Evolutionary conservation across 1,140 invertebrate species (phyloP), one percentile per base, ranked within the genome.

Genomic region (Microvelia longipes): DNA sequence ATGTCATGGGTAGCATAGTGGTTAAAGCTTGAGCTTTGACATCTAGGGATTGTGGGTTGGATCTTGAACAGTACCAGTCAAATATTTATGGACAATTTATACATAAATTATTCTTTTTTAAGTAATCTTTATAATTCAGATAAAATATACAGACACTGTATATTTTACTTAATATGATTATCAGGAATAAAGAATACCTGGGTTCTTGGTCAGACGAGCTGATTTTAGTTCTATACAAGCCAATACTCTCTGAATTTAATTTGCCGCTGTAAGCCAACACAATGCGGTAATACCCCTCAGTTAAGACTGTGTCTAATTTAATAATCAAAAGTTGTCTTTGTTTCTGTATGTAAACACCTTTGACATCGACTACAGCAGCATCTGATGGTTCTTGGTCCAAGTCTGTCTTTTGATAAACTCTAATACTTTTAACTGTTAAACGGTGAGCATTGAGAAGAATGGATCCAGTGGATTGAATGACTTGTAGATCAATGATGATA

Each of bases 401-500:
- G 63, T 24, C 26, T 65, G 25, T 24, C 25, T 19, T 64, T 13
- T 25, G 15, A 1, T 2, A 64, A 11, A 70, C 35, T 66, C 27
- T 70, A 30, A 60, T 66, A 1, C 5, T 1, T n/a, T 29, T 28
- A n/a, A 70, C 62, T 2, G 1, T 66, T 1, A 70, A 30, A 11
- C 66, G 26, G 24, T n/a, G 28, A 25, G 24, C 15, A 35, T 70
- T 60, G 5, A 70, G n/a, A 2, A 70, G 14, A 27, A 70, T 30
- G 19, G 13, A 14, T 1, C 2, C 24, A 1, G 29, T 35, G 14
- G 69, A 28, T 26, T 66, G 19, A 1, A 19, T 29, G 2, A 70
- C 69, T 25, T 66, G 28, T n/a, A 70, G 1, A 66, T 66, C 69
- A 25, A 70, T 70, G 19, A 30, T 11, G 5, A 70, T 26, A 19